Percentiles rank a stretch among this genome's conserved stretches.
Evolutionary conservation across 2,797 vertebrate genomes (phyloP).

Genomic region (Myotis pilosus): DNA sequence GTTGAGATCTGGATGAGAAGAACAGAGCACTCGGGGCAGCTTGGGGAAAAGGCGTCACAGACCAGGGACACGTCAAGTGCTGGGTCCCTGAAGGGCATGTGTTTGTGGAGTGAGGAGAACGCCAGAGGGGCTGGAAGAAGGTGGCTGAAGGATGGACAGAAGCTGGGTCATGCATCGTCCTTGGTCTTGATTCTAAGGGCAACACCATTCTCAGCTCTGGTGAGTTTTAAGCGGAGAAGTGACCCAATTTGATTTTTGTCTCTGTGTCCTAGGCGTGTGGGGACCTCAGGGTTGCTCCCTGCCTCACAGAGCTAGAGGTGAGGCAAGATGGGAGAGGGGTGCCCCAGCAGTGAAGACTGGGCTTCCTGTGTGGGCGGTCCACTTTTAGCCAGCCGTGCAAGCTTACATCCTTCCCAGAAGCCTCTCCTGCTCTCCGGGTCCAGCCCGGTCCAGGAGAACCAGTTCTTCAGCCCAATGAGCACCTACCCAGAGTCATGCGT

Average conservation of each 20-base stretch:
- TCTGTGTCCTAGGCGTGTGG: neutral
- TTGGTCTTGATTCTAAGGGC: neutral
- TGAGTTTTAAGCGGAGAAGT: neutral
- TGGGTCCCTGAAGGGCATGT: neutral
- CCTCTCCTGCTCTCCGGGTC: slow-evolving; percentile 17
- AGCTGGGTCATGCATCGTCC: neutral
- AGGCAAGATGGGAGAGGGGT: neutral
- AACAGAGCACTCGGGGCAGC: neutral
- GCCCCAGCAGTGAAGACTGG: neutral
- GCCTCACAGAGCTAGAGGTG: neutral
- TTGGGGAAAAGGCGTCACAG: neutral
- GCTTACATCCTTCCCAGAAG: neutral
- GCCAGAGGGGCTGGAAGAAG: neutral
- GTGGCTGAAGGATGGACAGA: neutral
- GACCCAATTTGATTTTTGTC: neutral
- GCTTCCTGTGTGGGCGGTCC: slow-evolving; percentile 53
- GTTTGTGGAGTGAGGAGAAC: neutral
- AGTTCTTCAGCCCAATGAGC: slow-evolving; percentile 62
- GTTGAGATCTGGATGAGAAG: neutral
- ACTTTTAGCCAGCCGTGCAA: neutral
- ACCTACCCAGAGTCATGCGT: slow-evolving; percentile 45
- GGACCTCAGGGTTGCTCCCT: neutral
- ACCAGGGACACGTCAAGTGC: neutral
- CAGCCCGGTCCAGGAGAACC: slow-evolving; percentile 70
- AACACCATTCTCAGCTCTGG: neutral